Evolutionary conservation across 2,113 vertebrate genomes (phyloP), one percentile per base, ranked within the genome.

Genomic region (Eubucco bourcierii): DNA sequence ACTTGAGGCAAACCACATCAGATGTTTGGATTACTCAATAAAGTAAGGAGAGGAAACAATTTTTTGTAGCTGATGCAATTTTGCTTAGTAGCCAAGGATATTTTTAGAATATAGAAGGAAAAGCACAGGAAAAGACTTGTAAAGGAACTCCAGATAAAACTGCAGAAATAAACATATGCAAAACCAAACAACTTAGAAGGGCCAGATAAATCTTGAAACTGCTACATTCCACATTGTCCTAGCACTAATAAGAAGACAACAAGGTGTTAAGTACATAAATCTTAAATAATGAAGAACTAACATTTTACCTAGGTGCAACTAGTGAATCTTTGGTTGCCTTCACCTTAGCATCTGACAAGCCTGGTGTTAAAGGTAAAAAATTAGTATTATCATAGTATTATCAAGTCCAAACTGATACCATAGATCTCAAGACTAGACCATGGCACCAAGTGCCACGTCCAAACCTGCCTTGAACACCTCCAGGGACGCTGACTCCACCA

Each of bases 21-120:
- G 65, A 86, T 15, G 47, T 84, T 60, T 87, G 47, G 34, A 77
- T 88, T 88, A 74, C 50, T 72, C 6, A 55, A 9, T 0, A 89
- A 63, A 77, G 23, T 67, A 87, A 66, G 41, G 23, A 90, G 25
- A 92, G 15, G 71, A 88, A 94, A 75, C 46, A 13, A 17, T 78
- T 78, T 31, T 92, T 74, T 3, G 0, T 31, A 91, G 66, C 33
- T 92, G 65, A 78, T 58, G 39, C 33, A 86, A 77, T 75, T 92
- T 90, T 90, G 66, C 72, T 91, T 77, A 52, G 75, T 60, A 77
- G 71, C 52, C 72, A 71, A 85, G 25, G 7, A 37, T 58, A 89
- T 82, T 95, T 91, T 91, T 94, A 93, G 64, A 85, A 93, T 34
- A 70, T 12, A 91, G 80, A 92, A 95, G 72, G 68, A 89, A 90